These are phyloP conservation scores for Hyposoter didymator DNA, from an alignment of 2,888 invertebrate genomes.

Conservation along the genomic window DNA sequence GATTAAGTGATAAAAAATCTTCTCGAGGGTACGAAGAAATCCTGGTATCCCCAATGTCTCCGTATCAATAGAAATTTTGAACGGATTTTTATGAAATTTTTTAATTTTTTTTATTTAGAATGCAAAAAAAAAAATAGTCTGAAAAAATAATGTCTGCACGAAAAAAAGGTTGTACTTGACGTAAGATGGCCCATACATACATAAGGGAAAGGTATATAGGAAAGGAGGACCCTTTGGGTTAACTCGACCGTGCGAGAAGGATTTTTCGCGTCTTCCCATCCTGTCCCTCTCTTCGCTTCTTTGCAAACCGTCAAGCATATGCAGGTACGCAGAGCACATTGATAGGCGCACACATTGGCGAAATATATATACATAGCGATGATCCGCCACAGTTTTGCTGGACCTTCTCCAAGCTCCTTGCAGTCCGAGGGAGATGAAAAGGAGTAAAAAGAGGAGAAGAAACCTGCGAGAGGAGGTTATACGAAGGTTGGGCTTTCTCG, in stretches of 20 bases:
- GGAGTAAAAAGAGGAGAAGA: slow-evolving; percentile 32
- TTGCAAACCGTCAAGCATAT: slow-evolving; percentile 6
- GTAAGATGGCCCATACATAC: background rate
- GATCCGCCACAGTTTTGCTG: slow-evolving; percentile 20
- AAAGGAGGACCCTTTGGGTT: slow-evolving; percentile 42
- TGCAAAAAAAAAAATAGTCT: background rate
- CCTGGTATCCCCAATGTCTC: no score
- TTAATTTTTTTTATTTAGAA: background rate
- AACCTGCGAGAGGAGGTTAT: slow-evolving; percentile 34
- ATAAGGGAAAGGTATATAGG: background rate
- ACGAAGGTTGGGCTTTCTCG: slow-evolving; percentile 39
- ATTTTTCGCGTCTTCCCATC: slow-evolving; percentile 52
- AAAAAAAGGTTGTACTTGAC: slow-evolving; percentile 5
- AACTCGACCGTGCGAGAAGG: slow-evolving; percentile 43
- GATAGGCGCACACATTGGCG: slow-evolving; percentile 11
- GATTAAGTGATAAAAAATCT: no score
- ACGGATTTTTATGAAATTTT: background rate
- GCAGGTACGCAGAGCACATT: slow-evolving; percentile 15
- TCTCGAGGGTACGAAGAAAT: no score
- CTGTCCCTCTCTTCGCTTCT: slow-evolving; percentile 15
- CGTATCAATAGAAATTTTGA: background rate
- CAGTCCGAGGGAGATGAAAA: slow-evolving; percentile 28
- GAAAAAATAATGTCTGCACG: background rate
- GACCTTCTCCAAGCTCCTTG: slow-evolving; percentile 25
- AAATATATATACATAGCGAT: slow-evolving; percentile 11